These are phyloP conservation scores for Hafferia zeledoni DNA, from an alignment of 2,797 vertebrate species.

Conservation along the genomic window DNA sequence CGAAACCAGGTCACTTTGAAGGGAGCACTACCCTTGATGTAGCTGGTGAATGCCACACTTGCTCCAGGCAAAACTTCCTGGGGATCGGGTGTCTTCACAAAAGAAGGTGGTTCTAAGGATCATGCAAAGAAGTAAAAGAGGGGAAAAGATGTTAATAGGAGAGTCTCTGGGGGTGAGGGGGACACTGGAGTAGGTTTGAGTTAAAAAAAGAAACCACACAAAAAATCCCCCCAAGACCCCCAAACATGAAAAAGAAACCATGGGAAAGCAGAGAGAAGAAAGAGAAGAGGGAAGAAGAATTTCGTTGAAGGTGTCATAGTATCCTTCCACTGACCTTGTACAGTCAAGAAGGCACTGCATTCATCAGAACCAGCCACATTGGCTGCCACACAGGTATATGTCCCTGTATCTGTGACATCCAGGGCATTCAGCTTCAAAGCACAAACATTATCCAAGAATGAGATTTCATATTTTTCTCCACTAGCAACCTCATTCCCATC, in stretches of 20 bases:
- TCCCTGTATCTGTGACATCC: slow-evolving; percentile 87
- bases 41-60: slow-evolving; percentile 84
- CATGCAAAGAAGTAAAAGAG: background rate
- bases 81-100: slow-evolving; percentile 87
- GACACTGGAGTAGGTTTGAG: background rate
- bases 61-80: slow-evolving; percentile 90
- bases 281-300: background rate
- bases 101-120: slow-evolving; percentile 89
- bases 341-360: slow-evolving; percentile 90
- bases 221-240: background rate
- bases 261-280: background rate
- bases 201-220: background rate
- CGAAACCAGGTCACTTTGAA: slow-evolving; percentile 92
- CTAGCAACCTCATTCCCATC: slow-evolving; percentile 87
- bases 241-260: background rate
- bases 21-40: slow-evolving; percentile 90
- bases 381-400: slow-evolving; percentile 91
- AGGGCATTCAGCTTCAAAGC: slow-evolving; percentile 82
- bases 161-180: background rate
- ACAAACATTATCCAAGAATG: slow-evolving; percentile 88
- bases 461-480: slow-evolving; percentile 86
- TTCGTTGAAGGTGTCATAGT: background rate
- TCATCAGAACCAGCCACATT: slow-evolving; percentile 92
- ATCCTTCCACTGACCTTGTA: slow-evolving; percentile 90
- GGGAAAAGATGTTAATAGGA: slow-evolving; percentile 13